Conservation (phyloP, 2,113 vertebrate genomes). For the Nycticebus coucang region DNA sequence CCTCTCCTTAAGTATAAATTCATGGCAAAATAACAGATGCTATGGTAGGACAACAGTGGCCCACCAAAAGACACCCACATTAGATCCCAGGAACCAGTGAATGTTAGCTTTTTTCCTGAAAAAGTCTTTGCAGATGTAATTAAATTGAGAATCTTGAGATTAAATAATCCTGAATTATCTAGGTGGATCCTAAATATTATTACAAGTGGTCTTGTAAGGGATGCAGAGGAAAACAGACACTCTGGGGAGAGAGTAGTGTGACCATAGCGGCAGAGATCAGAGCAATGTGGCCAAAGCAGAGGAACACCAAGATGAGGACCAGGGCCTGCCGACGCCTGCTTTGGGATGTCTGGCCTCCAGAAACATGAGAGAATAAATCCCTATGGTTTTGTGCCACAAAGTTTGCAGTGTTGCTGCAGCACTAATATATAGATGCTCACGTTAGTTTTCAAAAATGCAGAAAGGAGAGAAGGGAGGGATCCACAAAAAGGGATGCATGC, state of each 20-base stretch:
- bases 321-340: not conserved
- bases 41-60: not conserved
- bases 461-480: not conserved
- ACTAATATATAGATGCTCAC: not conserved
- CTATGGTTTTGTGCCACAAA: not conserved
- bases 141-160: not conserved
- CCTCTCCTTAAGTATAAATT: not conserved
- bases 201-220: not conserved
- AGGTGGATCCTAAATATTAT: not conserved
- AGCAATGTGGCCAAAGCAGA: not conserved
- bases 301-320: not conserved
- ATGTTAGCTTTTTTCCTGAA: not conserved
- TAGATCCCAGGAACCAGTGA: not conserved
- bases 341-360: not conserved
- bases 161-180: not conserved
- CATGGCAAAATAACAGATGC: not conserved
- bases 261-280: not conserved
- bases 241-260: fast-evolving
- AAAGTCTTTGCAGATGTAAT: not conserved
- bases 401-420: not conserved
- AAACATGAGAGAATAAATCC: not conserved
- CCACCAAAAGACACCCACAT: not conserved
- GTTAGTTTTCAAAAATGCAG: not conserved
- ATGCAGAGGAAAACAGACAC: not conserved
- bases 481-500: not conserved